phyloP scores from a whole-genome alignment of 2,113 vertebrate genomes.

The Lanius collurio region DNA sequence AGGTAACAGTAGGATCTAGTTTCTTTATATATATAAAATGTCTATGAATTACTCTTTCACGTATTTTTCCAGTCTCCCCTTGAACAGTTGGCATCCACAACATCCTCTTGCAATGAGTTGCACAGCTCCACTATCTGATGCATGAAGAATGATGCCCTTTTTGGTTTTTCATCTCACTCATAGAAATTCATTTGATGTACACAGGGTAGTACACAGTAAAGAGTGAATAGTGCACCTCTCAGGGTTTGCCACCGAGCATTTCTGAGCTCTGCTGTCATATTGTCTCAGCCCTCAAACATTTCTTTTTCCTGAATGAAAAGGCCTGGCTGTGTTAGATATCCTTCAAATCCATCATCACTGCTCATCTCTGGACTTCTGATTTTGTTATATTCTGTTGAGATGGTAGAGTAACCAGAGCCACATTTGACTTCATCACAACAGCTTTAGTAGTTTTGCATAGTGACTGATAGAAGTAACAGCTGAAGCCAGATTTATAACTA shows the following conservation, averaged over 20 bases:
- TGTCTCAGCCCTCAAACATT: not conserved
- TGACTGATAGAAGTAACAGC: not conserved
- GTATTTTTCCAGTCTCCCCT: not conserved
- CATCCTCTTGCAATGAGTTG: not conserved
- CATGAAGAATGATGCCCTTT: not conserved
- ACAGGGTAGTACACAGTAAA: not conserved
- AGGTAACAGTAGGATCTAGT: not conserved
- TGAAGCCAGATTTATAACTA: not conserved
- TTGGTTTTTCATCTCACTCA: not conserved
- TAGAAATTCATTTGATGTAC: not conserved
- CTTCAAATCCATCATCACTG: not conserved
- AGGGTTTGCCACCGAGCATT: not conserved
- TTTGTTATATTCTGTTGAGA: not conserved
- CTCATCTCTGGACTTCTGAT: not conserved
- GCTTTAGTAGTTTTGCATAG: not conserved
- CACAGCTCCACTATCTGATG: not conserved
- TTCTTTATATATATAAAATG: not conserved
- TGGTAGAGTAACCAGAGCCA: not conserved
- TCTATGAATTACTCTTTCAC: not conserved
- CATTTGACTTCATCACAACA: not conserved
- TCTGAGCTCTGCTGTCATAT: not conserved
- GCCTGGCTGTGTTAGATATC: not conserved
- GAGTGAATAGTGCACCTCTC: not conserved
- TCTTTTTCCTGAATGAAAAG: not conserved
- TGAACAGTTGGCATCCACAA: not conserved